A percentile compares a stretch with the other conserved stretches of the same genome.
Evolutionary conservation across 2,888 invertebrate genomes (phyloP).

Genomic region (Drosophila anomalata): DNA sequence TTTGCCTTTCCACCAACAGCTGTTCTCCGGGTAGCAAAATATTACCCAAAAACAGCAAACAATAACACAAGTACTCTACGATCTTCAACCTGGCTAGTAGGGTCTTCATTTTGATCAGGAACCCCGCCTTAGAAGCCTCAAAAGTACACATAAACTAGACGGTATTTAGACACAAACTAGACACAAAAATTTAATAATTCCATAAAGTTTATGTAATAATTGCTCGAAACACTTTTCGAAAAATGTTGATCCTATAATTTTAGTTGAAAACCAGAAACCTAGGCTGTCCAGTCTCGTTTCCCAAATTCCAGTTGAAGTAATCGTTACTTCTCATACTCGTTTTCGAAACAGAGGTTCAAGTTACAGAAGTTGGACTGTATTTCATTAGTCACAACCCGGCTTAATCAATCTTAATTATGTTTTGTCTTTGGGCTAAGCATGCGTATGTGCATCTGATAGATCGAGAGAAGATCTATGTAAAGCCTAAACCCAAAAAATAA

Average conservation of each 20-base stretch:
- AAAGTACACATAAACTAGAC: background rate
- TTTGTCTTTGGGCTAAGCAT: conserved; percentile 13
- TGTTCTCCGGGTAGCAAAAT: conserved; percentile 16
- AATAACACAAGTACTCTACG: conserved; percentile 3
- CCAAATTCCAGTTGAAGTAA: no score
- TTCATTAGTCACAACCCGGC: background rate
- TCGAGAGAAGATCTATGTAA: background rate
- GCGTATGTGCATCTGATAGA: conserved; percentile 12
- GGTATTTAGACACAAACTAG: no score
- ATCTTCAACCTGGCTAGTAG: conserved; percentile 19
- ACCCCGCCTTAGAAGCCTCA: background rate
- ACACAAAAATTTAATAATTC: background rate
- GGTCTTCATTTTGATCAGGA: background rate
- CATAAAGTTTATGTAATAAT: background rate
- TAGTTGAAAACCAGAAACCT: background rate
- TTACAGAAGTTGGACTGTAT: conserved; percentile 19
- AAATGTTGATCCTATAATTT: background rate
- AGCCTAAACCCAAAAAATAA: background rate
- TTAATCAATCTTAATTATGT: conserved; percentile 26
- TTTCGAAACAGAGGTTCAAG: background rate
- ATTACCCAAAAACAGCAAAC: conserved; percentile 10
- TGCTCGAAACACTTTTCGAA: background rate
- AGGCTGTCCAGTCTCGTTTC: background rate
- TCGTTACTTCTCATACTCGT: background rate
- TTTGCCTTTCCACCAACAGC: conserved; percentile 23